phyloP scores from a whole-genome alignment of 1,140 invertebrate species.

The Leptinotarsa lineolata region DNA sequence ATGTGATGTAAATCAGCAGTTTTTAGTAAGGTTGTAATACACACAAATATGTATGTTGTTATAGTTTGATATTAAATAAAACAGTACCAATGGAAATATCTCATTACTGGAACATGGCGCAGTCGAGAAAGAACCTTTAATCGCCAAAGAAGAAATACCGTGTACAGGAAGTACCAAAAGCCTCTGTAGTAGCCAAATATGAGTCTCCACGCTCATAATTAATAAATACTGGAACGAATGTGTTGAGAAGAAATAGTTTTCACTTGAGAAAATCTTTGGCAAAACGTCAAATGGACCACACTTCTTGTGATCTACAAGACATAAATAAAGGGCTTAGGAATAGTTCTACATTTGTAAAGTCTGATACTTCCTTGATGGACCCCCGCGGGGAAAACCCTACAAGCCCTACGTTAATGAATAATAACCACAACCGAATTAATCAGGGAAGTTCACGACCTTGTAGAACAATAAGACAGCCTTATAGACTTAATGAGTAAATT shows the following conservation, averaged over 20 bases:
- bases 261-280: conserved; percentile 7
- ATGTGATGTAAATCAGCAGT: no score
- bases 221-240: neutral
- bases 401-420: neutral
- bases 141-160: no score
- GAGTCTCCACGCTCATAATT: conserved; percentile 1
- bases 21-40: no score
- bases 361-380: neutral
- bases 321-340: neutral
- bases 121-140: no score
- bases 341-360: neutral
- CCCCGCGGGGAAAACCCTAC: neutral
- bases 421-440: neutral
- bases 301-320: neutral
- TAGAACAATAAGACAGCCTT: neutral
- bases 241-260: conserved; percentile 2
- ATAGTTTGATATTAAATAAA: no score
- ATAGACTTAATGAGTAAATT: neutral
- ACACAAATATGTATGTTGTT: no score
- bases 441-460: neutral
- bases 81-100: no score
- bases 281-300: neutral
- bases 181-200: neutral
- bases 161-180: no score
- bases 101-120: no score